Base-by-base conservation (phyloP, 2,888 invertebrate genomes). In the Myopa tessellatipennis region DNA sequence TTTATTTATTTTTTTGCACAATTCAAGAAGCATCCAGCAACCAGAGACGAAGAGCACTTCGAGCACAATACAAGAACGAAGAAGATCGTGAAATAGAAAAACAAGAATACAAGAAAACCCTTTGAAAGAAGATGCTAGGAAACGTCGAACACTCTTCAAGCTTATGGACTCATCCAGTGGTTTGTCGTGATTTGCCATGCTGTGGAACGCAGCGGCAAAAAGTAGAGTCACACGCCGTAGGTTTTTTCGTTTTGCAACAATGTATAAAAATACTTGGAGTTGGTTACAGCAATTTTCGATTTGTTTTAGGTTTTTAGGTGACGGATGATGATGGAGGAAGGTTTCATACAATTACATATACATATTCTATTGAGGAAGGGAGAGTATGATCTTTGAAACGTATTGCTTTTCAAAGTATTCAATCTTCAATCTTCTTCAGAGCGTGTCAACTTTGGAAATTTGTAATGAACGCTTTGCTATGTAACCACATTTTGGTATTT, bases 171-270 rank as follows among this genome's bases (percentile, higher is more conserved):
- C 40, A 63, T 50, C 74, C 67, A 68, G 68, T 60, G 60, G 68
- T 60, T 75, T 58, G 75, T 75, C 75, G 68, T 75, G 75, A 75
- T 75, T 75, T 75, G 75, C 75, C 75, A 75, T 16, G 16, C 14
- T 75, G 36, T 45, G 45, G 40, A 68, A 58, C 58, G 45, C 14
- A 38, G 38, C 67, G 38, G 10, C n/a, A 45, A 36, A 7, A 65
- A 65, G 60, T 38, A 71, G 71, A 71, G 71, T 60, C 71, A 71
- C 71, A 71, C 58, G 71, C 60, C 71, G 18, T 40, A 36, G 45
- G 36, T 34, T 34, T 60, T 71, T 70, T 26, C 45, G 36, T 1
- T 40, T 12, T 34, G 8, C 72, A 16, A 18, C 60, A 72, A 45
- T 72, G 18, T 16, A 61, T 12, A 61, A 72, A 72, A 40, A 4